Percentiles rank a stretch among this genome's conserved stretches.
Evolutionary conservation across 1,140 invertebrate genomes (phyloP).

Genomic region (Macrosteles quadrilineatus): DNA sequence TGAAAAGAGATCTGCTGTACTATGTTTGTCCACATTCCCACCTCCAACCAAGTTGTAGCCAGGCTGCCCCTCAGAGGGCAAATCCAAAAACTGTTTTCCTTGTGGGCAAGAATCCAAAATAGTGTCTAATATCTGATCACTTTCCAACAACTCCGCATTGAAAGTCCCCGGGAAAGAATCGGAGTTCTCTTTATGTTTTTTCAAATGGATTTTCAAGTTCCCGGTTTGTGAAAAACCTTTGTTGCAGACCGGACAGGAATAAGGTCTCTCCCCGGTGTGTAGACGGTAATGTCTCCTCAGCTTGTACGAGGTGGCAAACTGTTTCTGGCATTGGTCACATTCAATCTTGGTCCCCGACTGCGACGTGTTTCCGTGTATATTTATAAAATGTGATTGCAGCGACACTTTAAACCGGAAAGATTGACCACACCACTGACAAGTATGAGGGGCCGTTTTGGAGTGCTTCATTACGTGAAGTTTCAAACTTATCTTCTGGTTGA

Average conservation of each 20-base stretch:
- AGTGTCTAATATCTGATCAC: constrained; percentile 2
- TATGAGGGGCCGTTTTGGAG: constrained; percentile 58
- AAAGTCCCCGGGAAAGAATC: not conserved
- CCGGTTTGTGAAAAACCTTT: constrained; percentile 47
- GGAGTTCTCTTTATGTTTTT: constrained; percentile 23
- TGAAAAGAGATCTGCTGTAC: constrained; percentile 13
- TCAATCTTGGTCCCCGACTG: constrained; percentile 45
- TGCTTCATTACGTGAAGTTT: constrained; percentile 55
- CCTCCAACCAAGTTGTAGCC: not conserved
- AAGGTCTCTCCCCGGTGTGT: constrained; percentile 51
- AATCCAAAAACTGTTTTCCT: constrained; percentile 15
- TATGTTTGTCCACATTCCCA: constrained; percentile 11
- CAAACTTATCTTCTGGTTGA: constrained; percentile 30
- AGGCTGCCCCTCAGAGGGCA: not conserved
- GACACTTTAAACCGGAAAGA: constrained; percentile 50
- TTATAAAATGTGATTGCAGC: constrained; percentile 34
- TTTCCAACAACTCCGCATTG: constrained; percentile 5
- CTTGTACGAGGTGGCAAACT: constrained; percentile 30
- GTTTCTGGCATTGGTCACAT: constrained; percentile 51
- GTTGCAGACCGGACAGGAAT: constrained; percentile 50
- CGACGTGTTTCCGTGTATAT: constrained; percentile 30
- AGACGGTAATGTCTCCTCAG: constrained; percentile 35
- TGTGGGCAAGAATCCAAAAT: constrained; percentile 23
- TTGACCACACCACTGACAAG: constrained; percentile 55
- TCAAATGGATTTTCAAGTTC: constrained; percentile 30